Evolutionary conservation across 2,797 vertebrate genomes (phyloP).

Genomic region (Loris lydekkerianus): DNA sequence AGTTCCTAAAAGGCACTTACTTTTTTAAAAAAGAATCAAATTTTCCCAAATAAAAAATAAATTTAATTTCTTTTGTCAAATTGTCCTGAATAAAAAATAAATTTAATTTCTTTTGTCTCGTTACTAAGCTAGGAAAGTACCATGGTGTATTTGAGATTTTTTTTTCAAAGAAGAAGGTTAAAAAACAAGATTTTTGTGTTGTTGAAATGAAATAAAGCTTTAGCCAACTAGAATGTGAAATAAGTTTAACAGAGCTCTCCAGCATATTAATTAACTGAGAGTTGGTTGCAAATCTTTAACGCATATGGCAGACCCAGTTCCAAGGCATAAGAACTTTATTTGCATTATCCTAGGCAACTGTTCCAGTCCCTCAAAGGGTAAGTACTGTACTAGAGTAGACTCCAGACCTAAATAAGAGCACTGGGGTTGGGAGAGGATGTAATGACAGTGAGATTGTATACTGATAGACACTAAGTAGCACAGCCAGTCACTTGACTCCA

Average conservation of each 20-base stretch:
- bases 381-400: not conserved
- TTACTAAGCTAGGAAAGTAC: not conserved
- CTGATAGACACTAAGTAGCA: not conserved
- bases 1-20: not conserved
- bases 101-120: not conserved
- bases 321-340: not conserved
- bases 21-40: constrained; percentile 13
- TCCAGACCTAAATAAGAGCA: not conserved
- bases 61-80: constrained; percentile 38
- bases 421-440: not conserved
- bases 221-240: not conserved
- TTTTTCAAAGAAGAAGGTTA: constrained; percentile 18
- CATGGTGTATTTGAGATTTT: not conserved
- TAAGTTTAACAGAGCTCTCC: not conserved
- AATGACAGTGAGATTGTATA: not conserved
- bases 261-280: not conserved
- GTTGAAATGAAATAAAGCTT: constrained; percentile 61
- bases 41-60: not conserved
- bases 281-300: not conserved
- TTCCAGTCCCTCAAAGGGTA: not conserved
- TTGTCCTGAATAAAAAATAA: constrained; percentile 3
- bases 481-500: not conserved
- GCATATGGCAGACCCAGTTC: not conserved
- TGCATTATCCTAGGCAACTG: not conserved
- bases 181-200: constrained; percentile 45